A percentile compares a stretch with the other conserved stretches of the same genome.
phyloP scores from a whole-genome alignment of 2,113 vertebrate species.

The Amphilophus citrinellus region DNA sequence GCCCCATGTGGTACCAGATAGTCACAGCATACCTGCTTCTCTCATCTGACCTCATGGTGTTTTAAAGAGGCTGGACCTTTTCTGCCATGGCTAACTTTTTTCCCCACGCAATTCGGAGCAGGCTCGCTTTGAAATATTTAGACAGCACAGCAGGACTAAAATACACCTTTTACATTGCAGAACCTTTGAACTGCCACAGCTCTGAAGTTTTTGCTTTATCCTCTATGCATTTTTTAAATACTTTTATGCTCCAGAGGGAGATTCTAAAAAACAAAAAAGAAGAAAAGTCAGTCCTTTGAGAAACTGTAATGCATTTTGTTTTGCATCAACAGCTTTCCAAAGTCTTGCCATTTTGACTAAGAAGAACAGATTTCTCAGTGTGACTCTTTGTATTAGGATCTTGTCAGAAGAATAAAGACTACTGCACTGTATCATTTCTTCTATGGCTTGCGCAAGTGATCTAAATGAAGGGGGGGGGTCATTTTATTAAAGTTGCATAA shows the following conservation, averaged over 20 bases:
- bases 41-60: slow-evolving; percentile 34
- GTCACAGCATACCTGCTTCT: slow-evolving; percentile 21
- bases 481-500: neutral
- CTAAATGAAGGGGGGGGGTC: neutral
- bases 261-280: neutral
- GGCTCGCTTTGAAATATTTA: slow-evolving; percentile 48
- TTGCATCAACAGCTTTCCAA: neutral
- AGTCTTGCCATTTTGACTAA: neutral
- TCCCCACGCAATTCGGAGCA: slow-evolving; percentile 17
- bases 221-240: neutral
- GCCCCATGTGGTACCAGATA: slow-evolving; percentile 9
- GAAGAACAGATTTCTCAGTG: neutral
- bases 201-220: neutral
- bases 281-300: neutral
- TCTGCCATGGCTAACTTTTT: slow-evolving; percentile 6
- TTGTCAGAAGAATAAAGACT: slow-evolving; percentile 1
- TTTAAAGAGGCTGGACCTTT: slow-evolving; percentile 44
- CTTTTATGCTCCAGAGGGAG: neutral
- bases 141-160: slow-evolving; percentile 11
- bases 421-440: neutral
- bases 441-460: neutral
- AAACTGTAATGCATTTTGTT: neutral
- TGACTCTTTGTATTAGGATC: slow-evolving; percentile 1
- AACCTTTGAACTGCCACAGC: slow-evolving; percentile 21
- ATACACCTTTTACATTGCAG: slow-evolving; percentile 6